Evolutionary conservation across 2,888 invertebrate genomes (phyloP), one percentile per base, ranked within the genome.

Genomic region (Acleris literana): DNA sequence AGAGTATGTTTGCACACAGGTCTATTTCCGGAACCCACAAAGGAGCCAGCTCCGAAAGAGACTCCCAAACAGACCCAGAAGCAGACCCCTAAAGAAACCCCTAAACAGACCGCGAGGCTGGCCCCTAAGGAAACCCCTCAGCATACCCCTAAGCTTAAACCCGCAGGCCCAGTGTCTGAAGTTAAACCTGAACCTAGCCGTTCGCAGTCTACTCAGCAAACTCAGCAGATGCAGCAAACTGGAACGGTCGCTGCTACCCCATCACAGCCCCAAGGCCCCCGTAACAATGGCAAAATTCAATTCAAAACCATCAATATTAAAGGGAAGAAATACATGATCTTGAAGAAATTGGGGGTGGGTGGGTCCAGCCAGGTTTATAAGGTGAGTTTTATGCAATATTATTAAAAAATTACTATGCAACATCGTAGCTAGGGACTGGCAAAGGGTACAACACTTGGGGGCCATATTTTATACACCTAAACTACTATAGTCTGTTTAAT

Each of bases 351-450:
- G 55, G 99, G 99, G 0, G 94, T 94, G 74, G 98, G 98, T n/a
- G 98, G 98, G 49, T 97, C 97, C 63, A 97, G 98, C 78, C 95
- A 96, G 84, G 98, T 98, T 4, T 96, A 93, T 63, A 93, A 94
- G 83, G 94, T 91, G 72, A 76, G 70, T 75, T 43, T 25, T 33
- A 25, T 25, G 25, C 6, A 25, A 25, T 7, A 25, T 6, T 25
- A 25, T 1, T 25, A 25, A 25, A 7, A 6, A 25, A 7, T 5
- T 22, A 25, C 25, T 6, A 6, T 25, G 25, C 25, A 25, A 25
- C 1, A 25, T 1, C 6, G 0, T 25, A 6, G 6, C 6, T 25
- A 25, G 25, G 25, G 25, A n/a, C 20, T 20, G 20, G 20, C 20
- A 1, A 20, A 20, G 20, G 20, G 20, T 1, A 4, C 22, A 22